Conservation (phyloP, 2,113 vertebrate species). For the Perca fluviatilis region DNA sequence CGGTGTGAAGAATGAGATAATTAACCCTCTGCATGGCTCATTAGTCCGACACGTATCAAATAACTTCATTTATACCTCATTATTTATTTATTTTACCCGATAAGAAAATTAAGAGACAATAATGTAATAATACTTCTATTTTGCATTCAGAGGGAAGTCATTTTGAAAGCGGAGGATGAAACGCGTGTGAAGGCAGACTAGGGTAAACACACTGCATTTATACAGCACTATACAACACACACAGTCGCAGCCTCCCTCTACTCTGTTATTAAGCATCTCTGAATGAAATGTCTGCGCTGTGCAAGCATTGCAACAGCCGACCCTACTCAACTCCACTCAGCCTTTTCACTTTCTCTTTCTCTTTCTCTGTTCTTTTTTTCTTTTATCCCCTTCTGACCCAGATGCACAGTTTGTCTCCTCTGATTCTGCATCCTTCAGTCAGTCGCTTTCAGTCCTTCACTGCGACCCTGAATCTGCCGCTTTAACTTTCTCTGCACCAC, state of each 20-base stretch:
- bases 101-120: neutral
- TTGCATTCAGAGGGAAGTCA: neutral
- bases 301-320: neutral
- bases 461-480: neutral
- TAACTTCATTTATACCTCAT: neutral
- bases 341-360: neutral
- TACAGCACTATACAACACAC: too few relatives aligned
- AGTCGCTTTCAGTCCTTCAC: neutral
- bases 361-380: neutral
- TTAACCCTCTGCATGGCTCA: slow-evolving; percentile 3
- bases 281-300: neutral
- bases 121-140: neutral
- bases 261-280: neutral
- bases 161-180: too few relatives aligned
- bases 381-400: slow-evolving; percentile 21
- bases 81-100: slow-evolving; percentile 14
- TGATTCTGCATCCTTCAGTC: neutral
- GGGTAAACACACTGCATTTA: too few relatives aligned
- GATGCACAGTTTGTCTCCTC: neutral
- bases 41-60: slow-evolving; percentile 6
- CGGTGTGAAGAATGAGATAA: slow-evolving; percentile 5
- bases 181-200: too few relatives aligned
- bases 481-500: slow-evolving; percentile 15
- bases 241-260: neutral
- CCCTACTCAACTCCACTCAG: neutral